Base-by-base conservation (phyloP, 1,140 invertebrate genomes). In the Panulirus ornatus region DNA sequence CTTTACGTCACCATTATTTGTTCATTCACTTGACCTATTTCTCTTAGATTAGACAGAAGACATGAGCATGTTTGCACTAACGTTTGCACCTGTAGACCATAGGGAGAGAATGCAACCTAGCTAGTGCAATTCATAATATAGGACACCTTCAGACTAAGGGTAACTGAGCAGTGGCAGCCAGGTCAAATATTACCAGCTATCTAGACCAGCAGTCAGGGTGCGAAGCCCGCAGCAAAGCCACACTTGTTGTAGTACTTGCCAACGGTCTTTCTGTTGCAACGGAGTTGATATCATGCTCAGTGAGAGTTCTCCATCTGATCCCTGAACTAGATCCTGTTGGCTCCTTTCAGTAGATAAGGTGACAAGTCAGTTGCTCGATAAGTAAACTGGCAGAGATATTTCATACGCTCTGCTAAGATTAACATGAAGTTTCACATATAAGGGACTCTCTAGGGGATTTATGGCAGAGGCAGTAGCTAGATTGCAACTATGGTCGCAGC, bases 81-180 rank as follows among this genome's bases (percentile, higher is more conserved):
- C n/a, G n/a, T n/a, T n/a, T n/a, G n/a, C 85, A 87, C 85, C 34
- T 78, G 73, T 79, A 87, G 85, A 47, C 27, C 30, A 27, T 66
- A 66, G n/a, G 8, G n/a, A 66, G 27, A 66, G 58, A 22, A 66
- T 66, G 58, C 58, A 30, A 11, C 58, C 58, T 66, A n/a, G n/a
- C n/a, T n/a, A 66, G 58, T 66, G 30, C 58, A 66, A 27, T 66
- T n/a, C 27, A 58, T 66, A 66, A 8, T 22, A n/a, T n/a, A n/a
- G 27, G 5, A 30, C n/a, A 9, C 27, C 27, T 66, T 27, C 3
- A 30, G 27, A 30, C 22, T 8, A 8, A 30, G 30, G 27, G 8
- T n/a, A n/a, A n/a, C n/a, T n/a, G n/a, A n/a, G n/a, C n/a, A n/a
- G n/a, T n/a, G 58, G 6, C 22, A 22, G 54, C 22, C 14, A 58